Percentiles rank a stretch among this genome's conserved stretches.
These are phyloP conservation scores for Augochlora pura DNA, from an alignment of 1,140 invertebrate genomes.

Conservation along the genomic window DNA sequence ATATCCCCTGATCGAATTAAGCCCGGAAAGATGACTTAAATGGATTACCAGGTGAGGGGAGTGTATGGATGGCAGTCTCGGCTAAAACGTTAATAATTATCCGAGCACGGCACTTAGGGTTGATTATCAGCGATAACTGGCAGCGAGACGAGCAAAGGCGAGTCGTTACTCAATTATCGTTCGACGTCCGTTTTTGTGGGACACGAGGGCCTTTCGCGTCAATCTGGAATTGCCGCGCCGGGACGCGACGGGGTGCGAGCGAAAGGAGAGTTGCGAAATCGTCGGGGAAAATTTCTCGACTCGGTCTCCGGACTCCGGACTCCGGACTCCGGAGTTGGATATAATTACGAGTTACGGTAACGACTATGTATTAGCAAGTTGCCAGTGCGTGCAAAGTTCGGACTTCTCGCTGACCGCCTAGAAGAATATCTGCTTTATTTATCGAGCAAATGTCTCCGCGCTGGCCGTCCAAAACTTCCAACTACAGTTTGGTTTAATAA, in stretches of 20 bases:
- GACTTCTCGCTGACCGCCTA: neutral
- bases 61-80: slow-evolving; percentile 11
- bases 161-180: slow-evolving; percentile 52
- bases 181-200: slow-evolving; percentile 46
- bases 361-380: slow-evolving; percentile 42
- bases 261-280: neutral
- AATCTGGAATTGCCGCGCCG: slow-evolving; percentile 3
- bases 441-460: neutral
- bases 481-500: too few relatives aligned
- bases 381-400: slow-evolving; percentile 19
- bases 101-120: slow-evolving; percentile 27
- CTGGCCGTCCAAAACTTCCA: too few relatives aligned
- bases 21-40: slow-evolving; percentile 42
- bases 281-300: slow-evolving; percentile 38
- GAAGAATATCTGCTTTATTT: slow-evolving; percentile 25
- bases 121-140: slow-evolving; percentile 33
- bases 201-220: neutral
- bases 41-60: slow-evolving; percentile 14
- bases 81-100: slow-evolving; percentile 47
- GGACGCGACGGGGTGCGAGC: neutral
- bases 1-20: slow-evolving; percentile 40
- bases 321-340: slow-evolving; percentile 47
- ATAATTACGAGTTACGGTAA: slow-evolving; percentile 61
- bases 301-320: neutral
- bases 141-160: slow-evolving; percentile 15